phyloP scores from a whole-genome alignment of 2,888 invertebrate genomes.

The Prosopocoilus inquinatus region DNA sequence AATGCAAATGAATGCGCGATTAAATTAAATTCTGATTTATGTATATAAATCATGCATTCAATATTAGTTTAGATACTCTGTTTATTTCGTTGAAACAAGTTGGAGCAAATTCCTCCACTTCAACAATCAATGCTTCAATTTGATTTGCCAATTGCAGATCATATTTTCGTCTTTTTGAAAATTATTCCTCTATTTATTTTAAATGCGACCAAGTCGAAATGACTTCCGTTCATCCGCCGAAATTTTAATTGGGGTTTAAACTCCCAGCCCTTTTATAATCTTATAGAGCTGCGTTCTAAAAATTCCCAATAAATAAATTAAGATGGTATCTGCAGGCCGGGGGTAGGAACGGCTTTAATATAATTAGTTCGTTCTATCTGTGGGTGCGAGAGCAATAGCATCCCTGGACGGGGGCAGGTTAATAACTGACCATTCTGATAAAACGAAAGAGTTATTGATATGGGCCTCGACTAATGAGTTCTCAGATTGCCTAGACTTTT shows the following conservation, averaged over 20 bases:
- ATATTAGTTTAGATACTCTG: no score
- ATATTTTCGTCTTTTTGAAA: no score
- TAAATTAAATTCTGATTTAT: no score
- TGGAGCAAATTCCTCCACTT: no score
- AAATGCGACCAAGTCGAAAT: no score
- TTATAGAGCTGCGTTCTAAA: background rate
- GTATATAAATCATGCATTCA: no score
- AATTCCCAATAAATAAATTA: conserved; percentile 13
- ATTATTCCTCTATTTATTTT: no score
- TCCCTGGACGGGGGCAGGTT: conserved; percentile 14
- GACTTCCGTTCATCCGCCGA: background rate
- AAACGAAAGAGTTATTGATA: conserved; percentile 27
- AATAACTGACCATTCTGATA: conserved; percentile 23
- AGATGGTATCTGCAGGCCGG: conserved; percentile 20
- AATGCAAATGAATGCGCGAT: no score
- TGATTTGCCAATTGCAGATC: no score
- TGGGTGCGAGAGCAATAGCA: conserved; percentile 12
- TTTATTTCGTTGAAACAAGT: no score
- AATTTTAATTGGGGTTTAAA: background rate
- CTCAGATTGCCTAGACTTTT: conserved; percentile 21
- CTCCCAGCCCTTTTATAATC: background rate
- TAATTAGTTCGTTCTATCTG: conserved; percentile 28
- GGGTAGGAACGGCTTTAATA: conserved; percentile 21
- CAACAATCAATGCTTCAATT: no score
- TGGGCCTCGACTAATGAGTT: conserved; percentile 27